These are phyloP conservation scores for Ctenomys sociabilis DNA, from an alignment of 2,113 vertebrate species.

Conservation along the genomic window DNA sequence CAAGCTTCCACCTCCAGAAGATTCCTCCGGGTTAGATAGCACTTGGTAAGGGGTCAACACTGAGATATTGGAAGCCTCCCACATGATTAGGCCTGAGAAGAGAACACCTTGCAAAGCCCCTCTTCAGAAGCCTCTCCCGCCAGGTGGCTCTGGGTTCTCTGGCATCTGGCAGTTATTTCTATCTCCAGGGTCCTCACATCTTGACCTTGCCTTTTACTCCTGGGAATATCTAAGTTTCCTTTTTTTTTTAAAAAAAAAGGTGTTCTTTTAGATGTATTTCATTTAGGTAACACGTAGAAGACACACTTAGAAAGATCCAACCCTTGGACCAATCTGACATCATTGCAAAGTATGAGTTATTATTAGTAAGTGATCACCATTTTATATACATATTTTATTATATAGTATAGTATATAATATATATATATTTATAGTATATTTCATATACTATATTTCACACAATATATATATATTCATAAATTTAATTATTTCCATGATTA, in stretches of 20 bases:
- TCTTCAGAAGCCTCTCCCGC: accelerated
- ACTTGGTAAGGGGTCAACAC: not conserved
- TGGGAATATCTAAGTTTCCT: not conserved
- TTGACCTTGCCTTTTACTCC: not conserved
- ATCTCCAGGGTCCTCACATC: not conserved
- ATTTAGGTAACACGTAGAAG: not conserved
- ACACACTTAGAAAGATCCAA: not conserved
- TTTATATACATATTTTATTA: not conserved
- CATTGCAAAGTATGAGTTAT: not conserved
- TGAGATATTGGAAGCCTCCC: not conserved
- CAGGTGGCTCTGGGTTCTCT: not conserved
- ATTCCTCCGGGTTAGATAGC: not conserved
- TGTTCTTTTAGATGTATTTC: not conserved
- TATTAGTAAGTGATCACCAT: not conserved
- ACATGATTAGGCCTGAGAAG: not conserved
- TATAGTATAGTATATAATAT: not conserved
- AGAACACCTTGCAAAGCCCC: no score
- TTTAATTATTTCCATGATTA: not conserved
- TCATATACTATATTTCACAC: no score
- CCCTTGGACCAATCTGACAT: not conserved
- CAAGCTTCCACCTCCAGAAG: not conserved
- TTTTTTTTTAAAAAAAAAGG: not conserved
- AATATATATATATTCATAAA: no score
- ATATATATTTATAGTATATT: no score
- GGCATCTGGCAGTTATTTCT: not conserved